Conservation (phyloP, 2,888 invertebrate species). For the Petrolisthes cinctipes region DNA sequence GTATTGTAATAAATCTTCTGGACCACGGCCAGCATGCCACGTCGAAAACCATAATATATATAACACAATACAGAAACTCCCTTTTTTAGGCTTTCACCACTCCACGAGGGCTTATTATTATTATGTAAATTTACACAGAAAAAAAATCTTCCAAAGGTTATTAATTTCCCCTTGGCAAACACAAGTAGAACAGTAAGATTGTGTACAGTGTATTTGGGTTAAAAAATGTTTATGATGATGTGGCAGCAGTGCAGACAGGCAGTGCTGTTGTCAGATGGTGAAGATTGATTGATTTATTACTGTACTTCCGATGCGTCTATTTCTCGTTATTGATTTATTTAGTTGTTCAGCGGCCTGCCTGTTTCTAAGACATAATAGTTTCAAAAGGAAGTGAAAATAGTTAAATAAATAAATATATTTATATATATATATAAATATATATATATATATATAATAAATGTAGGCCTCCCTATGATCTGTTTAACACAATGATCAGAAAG, state of each 20-base stretch:
- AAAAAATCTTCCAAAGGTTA: constrained; percentile 4
- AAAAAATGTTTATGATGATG: neutral
- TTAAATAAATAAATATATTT: neutral
- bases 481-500: constrained; percentile 8
- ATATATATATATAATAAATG: neutral
- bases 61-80: neutral
- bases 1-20: neutral
- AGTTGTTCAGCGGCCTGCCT: neutral
- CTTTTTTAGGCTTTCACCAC: neutral
- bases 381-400: neutral
- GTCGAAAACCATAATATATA: neutral
- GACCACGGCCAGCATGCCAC: neutral
- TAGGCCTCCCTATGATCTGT: neutral
- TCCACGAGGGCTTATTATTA: neutral
- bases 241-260: constrained; percentile 11
- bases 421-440: too few species aligned
- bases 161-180: neutral
- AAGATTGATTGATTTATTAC: neutral
- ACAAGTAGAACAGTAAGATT: neutral
- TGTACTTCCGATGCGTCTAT: neutral
- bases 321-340: neutral
- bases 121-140: neutral
- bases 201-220: neutral
- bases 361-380: constrained; percentile 10
- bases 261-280: constrained; percentile 7